Evolutionary conservation across 1,140 invertebrate genomes (phyloP).

Genomic region (Nasonia longicornis): DNA sequence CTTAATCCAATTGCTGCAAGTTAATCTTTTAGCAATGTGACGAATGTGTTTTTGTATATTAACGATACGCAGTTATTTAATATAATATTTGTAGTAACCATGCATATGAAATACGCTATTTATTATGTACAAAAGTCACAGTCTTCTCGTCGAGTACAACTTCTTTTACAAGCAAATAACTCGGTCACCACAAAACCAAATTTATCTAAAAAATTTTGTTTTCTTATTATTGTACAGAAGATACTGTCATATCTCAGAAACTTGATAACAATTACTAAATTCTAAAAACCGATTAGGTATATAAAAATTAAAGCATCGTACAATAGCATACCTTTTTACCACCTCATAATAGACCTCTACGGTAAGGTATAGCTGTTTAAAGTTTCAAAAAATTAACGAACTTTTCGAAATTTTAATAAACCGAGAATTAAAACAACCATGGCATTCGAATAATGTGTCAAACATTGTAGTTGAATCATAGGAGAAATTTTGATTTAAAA

Average conservation of each 20-base stretch:
- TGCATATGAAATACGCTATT: constrained; percentile 34
- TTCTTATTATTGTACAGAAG: not conserved
- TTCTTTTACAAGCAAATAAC: constrained; percentile 16
- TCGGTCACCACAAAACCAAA: not conserved
- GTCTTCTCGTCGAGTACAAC: constrained; percentile 14
- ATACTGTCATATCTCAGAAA: too few relatives aligned
- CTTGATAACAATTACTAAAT: too few relatives aligned
- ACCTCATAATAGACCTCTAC: too few relatives aligned
- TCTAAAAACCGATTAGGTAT: not conserved
- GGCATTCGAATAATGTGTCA: too few relatives aligned
- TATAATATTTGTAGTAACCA: constrained; percentile 16
- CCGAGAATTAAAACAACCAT: too few relatives aligned
- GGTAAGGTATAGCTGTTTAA: too few relatives aligned
- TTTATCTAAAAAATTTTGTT: not conserved
- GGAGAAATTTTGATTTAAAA: too few relatives aligned
- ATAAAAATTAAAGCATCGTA: not conserved
- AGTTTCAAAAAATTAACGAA: not conserved
- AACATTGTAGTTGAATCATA: too few relatives aligned
- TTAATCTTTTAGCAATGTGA: not conserved
- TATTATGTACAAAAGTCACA: constrained; percentile 43
- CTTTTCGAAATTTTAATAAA: too few relatives aligned
- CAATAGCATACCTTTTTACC: too few relatives aligned
- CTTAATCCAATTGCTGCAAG: not conserved
- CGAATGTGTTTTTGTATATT: constrained; percentile 29
- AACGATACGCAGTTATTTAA: constrained; percentile 11